phyloP scores from a whole-genome alignment of 2,113 vertebrate species.

The Phodopus roborovskii region DNA sequence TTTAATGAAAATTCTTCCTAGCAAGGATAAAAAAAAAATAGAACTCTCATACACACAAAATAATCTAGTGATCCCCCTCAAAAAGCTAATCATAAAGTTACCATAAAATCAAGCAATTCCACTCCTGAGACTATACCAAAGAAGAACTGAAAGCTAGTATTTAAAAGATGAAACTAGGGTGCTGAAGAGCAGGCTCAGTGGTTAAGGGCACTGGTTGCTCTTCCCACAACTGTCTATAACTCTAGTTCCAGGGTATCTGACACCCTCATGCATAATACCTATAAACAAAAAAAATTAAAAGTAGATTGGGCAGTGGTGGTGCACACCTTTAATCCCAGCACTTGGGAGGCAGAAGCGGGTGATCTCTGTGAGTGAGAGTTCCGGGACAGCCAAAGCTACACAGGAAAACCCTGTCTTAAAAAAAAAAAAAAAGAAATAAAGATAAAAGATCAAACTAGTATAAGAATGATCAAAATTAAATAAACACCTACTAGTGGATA shows the following conservation, averaged over 20 bases:
- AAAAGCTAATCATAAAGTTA: conserved; percentile 58
- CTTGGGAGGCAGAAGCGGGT: too few species aligned
- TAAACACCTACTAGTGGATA: neutral
- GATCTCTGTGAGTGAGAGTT: too few species aligned
- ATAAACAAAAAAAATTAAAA: neutral
- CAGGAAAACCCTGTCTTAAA: too few species aligned
- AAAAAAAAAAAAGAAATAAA: neutral
- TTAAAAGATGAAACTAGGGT: neutral
- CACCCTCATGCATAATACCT: neutral
- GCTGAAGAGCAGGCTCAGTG: neutral
- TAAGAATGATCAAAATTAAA: neutral
- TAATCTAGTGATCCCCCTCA: neutral
- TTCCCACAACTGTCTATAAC: neutral
- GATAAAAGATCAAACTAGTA: neutral
- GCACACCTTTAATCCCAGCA: too few species aligned
- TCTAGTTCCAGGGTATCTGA: neutral
- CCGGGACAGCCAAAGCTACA: too few species aligned
- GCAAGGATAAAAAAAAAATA: neutral
- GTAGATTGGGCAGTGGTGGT: too few species aligned
- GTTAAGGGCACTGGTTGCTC: neutral
- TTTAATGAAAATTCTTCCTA: neutral
- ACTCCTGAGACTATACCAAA: neutral
- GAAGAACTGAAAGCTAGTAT: conserved; percentile 29
- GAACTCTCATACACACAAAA: neutral
- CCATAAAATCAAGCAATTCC: neutral